A percentile compares a stretch with the other conserved stretches of the same genome.
phyloP scores from a whole-genome alignment of 64 coral and sea anemone species.

The Stichodactyla mertensii region DNA sequence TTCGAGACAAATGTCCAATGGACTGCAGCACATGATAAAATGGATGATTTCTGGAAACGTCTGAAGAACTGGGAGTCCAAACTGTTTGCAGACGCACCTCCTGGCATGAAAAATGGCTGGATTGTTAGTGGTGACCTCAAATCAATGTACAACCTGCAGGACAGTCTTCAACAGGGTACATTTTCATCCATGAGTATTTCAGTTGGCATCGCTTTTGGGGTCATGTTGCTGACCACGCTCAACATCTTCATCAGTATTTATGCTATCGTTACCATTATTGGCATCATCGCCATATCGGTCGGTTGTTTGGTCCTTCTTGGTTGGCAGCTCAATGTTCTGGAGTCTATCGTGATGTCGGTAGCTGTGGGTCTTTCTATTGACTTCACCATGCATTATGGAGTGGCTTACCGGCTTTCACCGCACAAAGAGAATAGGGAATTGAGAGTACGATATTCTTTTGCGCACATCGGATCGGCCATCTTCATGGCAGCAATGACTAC shows the following conservation, averaged over 20 bases:
- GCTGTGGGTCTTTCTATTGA: slow-evolving; percentile 92
- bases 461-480: slow-evolving; percentile 91
- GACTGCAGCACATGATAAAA: slow-evolving; percentile 49
- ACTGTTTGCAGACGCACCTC: slow-evolving; percentile 43
- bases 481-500: slow-evolving; percentile 93
- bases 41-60: slow-evolving; percentile 64
- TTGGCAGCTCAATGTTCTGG: slow-evolving; percentile 92
- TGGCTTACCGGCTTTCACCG: slow-evolving; percentile 78
- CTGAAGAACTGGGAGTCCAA: slow-evolving; percentile 50
- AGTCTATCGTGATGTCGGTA: slow-evolving; percentile 95
- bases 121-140: not conserved
- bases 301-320: slow-evolving; percentile 79
- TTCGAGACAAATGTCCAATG: slow-evolving; percentile 34
- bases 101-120: slow-evolving; percentile 67
- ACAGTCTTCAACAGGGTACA: slow-evolving; percentile 29
- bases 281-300: slow-evolving; percentile 77
- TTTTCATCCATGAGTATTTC: slow-evolving; percentile 79
- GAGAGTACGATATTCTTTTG: slow-evolving; percentile 75
- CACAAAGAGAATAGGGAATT: slow-evolving; percentile 48
- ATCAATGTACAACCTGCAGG: not conserved
- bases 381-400: slow-evolving; percentile 98
- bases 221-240: slow-evolving; percentile 85
- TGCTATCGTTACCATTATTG: slow-evolving; percentile 88
- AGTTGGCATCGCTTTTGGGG: slow-evolving; percentile 70
- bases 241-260: slow-evolving; percentile 93